Conservation (phyloP, 2,113 vertebrate species). For the Sinocyclocheilus rhinocerous region DNA sequence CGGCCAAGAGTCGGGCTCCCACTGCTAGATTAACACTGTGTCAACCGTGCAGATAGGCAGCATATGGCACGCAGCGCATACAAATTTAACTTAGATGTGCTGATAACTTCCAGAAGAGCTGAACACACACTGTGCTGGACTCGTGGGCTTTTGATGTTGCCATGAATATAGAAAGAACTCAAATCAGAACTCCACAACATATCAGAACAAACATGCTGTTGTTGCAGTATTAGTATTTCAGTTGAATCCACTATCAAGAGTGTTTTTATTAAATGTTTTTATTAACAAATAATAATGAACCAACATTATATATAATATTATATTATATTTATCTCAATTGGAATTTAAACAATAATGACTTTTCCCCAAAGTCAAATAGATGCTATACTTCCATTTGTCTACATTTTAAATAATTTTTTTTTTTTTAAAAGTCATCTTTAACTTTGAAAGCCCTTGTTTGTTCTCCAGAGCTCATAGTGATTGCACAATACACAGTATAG, state of each 20-base stretch:
- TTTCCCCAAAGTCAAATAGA: too few relatives aligned
- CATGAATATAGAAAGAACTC: slow-evolving; percentile 40
- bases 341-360: too few relatives aligned
- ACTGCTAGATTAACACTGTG: slow-evolving; percentile 47
- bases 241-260: background rate
- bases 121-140: slow-evolving; percentile 35
- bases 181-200: slow-evolving; percentile 6
- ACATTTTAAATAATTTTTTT: too few relatives aligned
- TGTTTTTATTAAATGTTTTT: too few relatives aligned
- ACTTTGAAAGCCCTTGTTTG: too few relatives aligned
- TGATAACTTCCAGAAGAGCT: slow-evolving; percentile 49
- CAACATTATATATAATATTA: too few relatives aligned
- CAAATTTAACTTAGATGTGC: slow-evolving; percentile 53
- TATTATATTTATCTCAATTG: too few relatives aligned
- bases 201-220: slow-evolving; percentile 27
- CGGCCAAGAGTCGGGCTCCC: slow-evolving; percentile 21
- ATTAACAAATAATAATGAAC: too few relatives aligned
- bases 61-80: slow-evolving; percentile 55
- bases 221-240: slow-evolving; percentile 17
- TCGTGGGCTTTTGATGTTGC: slow-evolving; percentile 37
- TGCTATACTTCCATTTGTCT: background rate
- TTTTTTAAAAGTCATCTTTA: too few relatives aligned
- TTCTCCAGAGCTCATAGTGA: background rate
- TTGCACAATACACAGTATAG: background rate
- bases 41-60: slow-evolving; percentile 40